Base-by-base conservation (phyloP, 2,113 vertebrate species). In the Charadrius vociferus region DNA sequence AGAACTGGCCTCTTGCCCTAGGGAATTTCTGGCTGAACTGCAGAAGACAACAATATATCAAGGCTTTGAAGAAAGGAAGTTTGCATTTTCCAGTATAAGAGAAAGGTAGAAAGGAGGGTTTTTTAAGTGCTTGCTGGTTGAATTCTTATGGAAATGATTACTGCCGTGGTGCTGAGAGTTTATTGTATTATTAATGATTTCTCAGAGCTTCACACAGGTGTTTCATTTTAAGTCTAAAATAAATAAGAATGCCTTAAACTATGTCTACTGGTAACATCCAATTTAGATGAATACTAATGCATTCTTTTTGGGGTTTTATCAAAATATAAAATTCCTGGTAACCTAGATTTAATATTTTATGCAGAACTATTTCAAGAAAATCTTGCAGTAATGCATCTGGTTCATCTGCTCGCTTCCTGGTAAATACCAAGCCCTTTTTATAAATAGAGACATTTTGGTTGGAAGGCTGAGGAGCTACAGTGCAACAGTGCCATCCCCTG, bases 401-500 rank as follows among this genome's bases (percentile, higher is more conserved):
- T 86, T 97, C 72, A 50, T 85, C 85, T 80, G 27, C 80, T 96
- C 80, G 84, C 58, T 87, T 90, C 71, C 81, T 88, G 52, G 81
- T 95, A 97, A 93, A 96, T 75, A 96, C 39, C 70, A 85, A 92
- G 59, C 10, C 72, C 41, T 95, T 95, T 72, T 95, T 66, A 91
- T 78, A 95, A 95, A 97, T 47, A 97, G 92, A 91, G 91, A 93
- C 55, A 53, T 96, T 96, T 73, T 81, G 71, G 66, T 34, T 32
- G 26, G 70, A 84, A 86, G 14, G 55, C 85, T 66, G 88, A 87
- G 83, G 58, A 95, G 95, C 56, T 70, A 18, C 86, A 90, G 97
- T 97, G 70, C 97, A 98, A 98, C 95, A 98, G 95, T 97, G 97
- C 97, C 97, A 97, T 88, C 97, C 95, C 86, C 95, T 94, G 97